Evolutionary conservation across 1,140 invertebrate genomes (phyloP), one percentile per base, ranked within the genome.

Genomic region (Diprion similis): DNA sequence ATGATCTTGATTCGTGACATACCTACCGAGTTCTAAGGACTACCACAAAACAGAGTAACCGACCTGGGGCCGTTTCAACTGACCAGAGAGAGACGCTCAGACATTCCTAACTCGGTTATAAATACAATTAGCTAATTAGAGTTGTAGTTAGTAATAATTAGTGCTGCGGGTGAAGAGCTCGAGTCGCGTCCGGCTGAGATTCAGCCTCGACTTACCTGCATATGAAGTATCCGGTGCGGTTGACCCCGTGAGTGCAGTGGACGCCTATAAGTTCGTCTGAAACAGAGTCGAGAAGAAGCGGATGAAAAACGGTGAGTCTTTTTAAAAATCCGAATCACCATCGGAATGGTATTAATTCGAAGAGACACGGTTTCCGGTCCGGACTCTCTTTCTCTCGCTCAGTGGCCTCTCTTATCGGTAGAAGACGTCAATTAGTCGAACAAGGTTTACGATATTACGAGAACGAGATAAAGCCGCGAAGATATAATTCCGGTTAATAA

Each of bases 191-290:
- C 73, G 71, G 82, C 73, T 10, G 75, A 77, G 66, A 73, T 74
- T 78, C 74, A 81, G 37, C 67, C 24, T 37, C 24, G 87, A 93
- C 91, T 81, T 92, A 94, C 78, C 92, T 89, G 80, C 96, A 97
- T 71, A 98, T 92, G 73, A 98, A 90, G 83, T 96, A 98, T 0
- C 96, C 97, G 8, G 96, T 95, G 73, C 97, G 90, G 84, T 98
- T 98, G 2, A 98, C 89, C 10, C 96, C 96, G 84, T 98, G 96
- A 0, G 96, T 97, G 84, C 96, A 98, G 83, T 98, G 96, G 17
- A 98, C 93, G 46, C 95, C 96, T 79, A 98, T 91, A n/a, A 97
- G 80, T 78, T 90, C 90, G 83, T 93, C 95, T 96, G 89, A 67
- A 92, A 91, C 70, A 84, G 77, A 83, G 51, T 77, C 76, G 74